These are phyloP conservation scores for Lordiphosa clarofinis DNA, from an alignment of 1,140 invertebrate species.

Conservation along the genomic window DNA sequence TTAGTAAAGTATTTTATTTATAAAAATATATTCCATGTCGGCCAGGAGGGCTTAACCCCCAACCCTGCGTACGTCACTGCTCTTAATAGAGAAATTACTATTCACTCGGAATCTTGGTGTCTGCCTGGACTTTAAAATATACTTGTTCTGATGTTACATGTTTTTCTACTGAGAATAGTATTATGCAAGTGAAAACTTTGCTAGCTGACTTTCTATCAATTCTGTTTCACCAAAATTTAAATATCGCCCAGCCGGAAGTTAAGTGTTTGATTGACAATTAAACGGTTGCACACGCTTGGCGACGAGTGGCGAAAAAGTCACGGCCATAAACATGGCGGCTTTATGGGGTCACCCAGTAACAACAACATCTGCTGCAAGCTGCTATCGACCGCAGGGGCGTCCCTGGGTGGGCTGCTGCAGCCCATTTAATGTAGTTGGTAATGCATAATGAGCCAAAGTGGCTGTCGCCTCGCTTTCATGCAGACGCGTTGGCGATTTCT, in stretches of 20 bases:
- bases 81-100: too few relatives aligned
- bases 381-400: not conserved
- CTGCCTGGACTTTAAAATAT: too few relatives aligned
- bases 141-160: too few relatives aligned
- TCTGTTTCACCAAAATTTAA: not conserved
- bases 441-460: constrained; percentile 41
- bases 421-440: constrained; percentile 49
- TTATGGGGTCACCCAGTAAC: not conserved
- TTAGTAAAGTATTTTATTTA: too few relatives aligned
- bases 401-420: not conserved
- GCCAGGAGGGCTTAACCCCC: too few relatives aligned
- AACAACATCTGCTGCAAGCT: constrained; percentile 14
- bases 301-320: constrained; percentile 20
- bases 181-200: too few relatives aligned
- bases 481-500: constrained; percentile 24
- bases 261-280: constrained; percentile 17
- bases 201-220: not conserved
- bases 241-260: not conserved
- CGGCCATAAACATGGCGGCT: constrained; percentile 10
- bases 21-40: too few relatives aligned
- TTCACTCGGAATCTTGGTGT: too few relatives aligned
- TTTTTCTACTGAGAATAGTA: too few relatives aligned
- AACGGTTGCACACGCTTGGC: not conserved
- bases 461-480: constrained; percentile 3
- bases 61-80: too few relatives aligned